Conservation (phyloP, 1,140 invertebrate species). For the Globodera ellingtonae region DNA sequence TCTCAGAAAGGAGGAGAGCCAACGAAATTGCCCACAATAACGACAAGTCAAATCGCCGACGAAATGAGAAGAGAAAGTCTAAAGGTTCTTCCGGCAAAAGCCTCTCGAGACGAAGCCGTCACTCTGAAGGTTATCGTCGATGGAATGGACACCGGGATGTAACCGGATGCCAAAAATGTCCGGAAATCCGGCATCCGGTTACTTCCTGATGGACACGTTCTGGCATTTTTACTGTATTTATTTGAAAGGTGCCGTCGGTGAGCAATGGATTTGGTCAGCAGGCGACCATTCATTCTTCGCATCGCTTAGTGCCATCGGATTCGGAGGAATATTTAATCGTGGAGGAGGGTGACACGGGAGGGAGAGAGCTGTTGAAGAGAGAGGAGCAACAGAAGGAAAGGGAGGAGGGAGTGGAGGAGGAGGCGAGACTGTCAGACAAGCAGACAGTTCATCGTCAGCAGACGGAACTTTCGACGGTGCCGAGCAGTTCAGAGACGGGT, state of each 20-base stretch:
- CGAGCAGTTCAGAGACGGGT: not conserved
- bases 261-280: slow-evolving; percentile 14
- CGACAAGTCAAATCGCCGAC: not conserved
- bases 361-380: not conserved
- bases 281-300: not conserved
- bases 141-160: not conserved
- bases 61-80: not conserved
- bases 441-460: slow-evolving; percentile 8
- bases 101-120: not conserved
- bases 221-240: not conserved
- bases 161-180: too few species aligned
- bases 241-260: slow-evolving; percentile 15
- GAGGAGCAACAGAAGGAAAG: not conserved
- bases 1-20: slow-evolving; percentile 7
- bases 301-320: not conserved
- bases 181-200: too few species aligned
- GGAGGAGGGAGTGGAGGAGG: not conserved
- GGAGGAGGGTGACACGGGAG: slow-evolving; percentile 3
- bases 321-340: slow-evolving; percentile 28
- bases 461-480: slow-evolving; percentile 18
- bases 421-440: slow-evolving; percentile 2
- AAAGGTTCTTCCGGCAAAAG: not conserved
- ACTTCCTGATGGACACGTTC: too few species aligned
- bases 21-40: not conserved
- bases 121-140: not conserved